Evolutionary conservation across 2,113 vertebrate genomes (phyloP), one percentile per base, ranked within the genome.

Genomic region (Elephantulus edwardii): DNA sequence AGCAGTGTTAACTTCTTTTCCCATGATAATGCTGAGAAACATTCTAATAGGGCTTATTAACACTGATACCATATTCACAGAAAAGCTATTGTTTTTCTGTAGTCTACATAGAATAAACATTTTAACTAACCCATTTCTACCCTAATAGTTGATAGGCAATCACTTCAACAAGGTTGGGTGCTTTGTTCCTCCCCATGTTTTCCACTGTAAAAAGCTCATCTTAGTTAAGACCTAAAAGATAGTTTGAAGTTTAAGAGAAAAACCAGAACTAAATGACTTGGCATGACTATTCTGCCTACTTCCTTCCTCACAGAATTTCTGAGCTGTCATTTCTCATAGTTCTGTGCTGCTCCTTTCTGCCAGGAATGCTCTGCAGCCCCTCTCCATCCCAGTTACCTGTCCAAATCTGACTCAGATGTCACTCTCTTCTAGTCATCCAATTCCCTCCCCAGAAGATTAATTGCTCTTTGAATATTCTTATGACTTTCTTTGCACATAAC

Each of bases 111-210:
- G 75, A 92, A 83, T 87, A 84, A 50, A 79, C 80, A 76, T 52
- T 40, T 70, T 90, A 82, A 14, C 4, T 56, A 72, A 78, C 44
- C 86, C 17, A 3, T 80, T 54, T 88, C 56, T 80, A 72, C 46
- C 40, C 4, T 76, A 71, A 70, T 78, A n/a, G n/a, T n/a, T 48
- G 88, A 28, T 75, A 54, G 13, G 48, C 64, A 60, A 52, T 70
- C 44, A 85, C 83, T 19, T 83, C 7, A 60, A 56, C 72, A 77
- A 83, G 50, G 35, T 86, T 93, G 50, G 35, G 82, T 93, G 75
- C 35, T 3, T 84, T 66, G 54, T 22, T 94, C 3, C 76, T 72
- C n/a, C 92, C 77, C 48, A 60, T 56, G 33, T 66, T 66, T 77
- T 40, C 33, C 42, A 40, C 22, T 66, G 68, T 78, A n/a, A 78